phyloP scores from a whole-genome alignment of 2,113 vertebrate species.

The Toxostoma redivivum region DNA sequence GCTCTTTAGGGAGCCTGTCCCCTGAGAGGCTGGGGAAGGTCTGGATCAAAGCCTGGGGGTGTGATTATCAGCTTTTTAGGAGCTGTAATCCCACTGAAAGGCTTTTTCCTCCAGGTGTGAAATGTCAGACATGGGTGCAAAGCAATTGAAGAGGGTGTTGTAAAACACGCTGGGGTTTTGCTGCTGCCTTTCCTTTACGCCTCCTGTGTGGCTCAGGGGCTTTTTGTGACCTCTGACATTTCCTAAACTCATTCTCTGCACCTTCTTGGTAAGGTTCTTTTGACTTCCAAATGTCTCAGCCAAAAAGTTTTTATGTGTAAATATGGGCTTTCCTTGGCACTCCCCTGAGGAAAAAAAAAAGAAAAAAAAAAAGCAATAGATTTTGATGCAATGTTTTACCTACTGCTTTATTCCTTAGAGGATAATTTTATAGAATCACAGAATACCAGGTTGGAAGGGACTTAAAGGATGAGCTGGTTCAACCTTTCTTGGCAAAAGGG shows the following conservation, averaged over 20 bases:
- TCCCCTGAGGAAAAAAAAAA: not conserved
- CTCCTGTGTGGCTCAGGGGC: not conserved
- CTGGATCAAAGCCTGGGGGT: not conserved
- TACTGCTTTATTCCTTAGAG: not conserved
- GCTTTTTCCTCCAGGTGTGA: slow-evolving; percentile 16
- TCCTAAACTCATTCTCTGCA: not conserved
- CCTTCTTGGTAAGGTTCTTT: not conserved
- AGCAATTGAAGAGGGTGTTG: not conserved
- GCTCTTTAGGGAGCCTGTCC: not conserved
- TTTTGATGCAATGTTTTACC: not conserved
- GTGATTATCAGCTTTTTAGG: not conserved
- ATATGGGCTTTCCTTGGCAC: not conserved
- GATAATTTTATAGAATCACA: not conserved
- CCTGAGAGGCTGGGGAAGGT: not conserved
- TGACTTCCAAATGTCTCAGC: not conserved
- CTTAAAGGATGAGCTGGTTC: not conserved
- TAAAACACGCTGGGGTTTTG: not conserved
- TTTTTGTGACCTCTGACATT: not conserved
- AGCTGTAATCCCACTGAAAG: not conserved
- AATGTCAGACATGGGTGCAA: not conserved
- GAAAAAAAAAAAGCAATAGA: rapidly evolving
- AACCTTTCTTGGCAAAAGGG: not conserved
- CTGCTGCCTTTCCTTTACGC: not conserved
- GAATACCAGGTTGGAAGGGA: not conserved
- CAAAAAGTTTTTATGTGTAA: not conserved